A percentile compares a stretch with the other conserved stretches of the same genome.
phyloP scores from a whole-genome alignment of 2,113 vertebrate genomes.

The Prolemur simus region DNA sequence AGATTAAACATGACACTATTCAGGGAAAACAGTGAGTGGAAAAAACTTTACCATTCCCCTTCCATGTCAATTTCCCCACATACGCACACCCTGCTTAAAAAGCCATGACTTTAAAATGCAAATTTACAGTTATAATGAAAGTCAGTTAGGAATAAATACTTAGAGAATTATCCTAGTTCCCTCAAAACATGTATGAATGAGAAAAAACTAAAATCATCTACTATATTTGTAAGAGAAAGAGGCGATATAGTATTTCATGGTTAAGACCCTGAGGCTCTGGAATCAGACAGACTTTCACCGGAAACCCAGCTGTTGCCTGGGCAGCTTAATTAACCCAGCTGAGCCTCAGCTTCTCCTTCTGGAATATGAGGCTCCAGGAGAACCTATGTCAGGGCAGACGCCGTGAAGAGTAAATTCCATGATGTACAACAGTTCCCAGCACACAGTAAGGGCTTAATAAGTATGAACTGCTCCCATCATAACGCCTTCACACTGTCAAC shows the following conservation, averaged over 20 bases:
- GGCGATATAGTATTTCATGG: background rate
- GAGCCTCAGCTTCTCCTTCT: background rate
- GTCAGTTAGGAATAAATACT: background rate
- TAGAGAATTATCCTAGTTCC: background rate
- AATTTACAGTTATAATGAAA: background rate
- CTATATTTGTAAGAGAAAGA: background rate
- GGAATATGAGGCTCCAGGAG: background rate
- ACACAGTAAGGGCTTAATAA: background rate
- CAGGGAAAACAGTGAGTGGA: background rate
- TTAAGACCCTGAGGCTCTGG: too few relatives aligned
- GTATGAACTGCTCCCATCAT: background rate
- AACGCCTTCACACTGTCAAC: background rate
- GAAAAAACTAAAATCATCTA: background rate
- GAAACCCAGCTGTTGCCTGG: too few relatives aligned
- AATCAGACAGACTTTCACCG: too few relatives aligned
- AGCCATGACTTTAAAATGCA: background rate
- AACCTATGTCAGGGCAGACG: background rate
- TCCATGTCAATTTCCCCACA: background rate
- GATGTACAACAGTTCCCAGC: background rate
- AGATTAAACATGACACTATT: background rate
- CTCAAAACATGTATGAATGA: background rate
- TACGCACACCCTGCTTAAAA: background rate
- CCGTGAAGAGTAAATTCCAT: background rate
- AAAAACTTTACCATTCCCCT: background rate
- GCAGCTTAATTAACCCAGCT: background rate